A percentile compares a stretch with the other conserved stretches of the same genome.
phyloP scores from a whole-genome alignment of 2,113 vertebrate species.

The Colius striatus region DNA sequence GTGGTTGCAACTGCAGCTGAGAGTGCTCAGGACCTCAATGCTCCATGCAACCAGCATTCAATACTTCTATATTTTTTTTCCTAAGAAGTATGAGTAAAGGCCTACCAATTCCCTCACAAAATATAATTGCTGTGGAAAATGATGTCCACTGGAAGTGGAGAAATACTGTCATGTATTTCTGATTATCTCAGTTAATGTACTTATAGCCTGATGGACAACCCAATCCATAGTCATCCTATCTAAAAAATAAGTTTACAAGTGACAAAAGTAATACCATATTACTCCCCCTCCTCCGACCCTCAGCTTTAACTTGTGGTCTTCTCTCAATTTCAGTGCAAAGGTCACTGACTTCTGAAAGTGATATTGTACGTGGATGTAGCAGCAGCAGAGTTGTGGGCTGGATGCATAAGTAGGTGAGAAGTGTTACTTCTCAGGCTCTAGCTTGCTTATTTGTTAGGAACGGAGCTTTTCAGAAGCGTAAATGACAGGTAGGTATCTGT shows the following conservation, averaged over 20 bases:
- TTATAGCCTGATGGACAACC: background rate
- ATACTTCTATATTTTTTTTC: background rate
- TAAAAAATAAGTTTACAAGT: background rate
- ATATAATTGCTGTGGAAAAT: background rate
- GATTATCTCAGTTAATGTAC: background rate
- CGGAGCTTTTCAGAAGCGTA: background rate
- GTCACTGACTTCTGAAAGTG: background rate
- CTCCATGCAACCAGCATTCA: background rate
- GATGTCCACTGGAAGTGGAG: background rate
- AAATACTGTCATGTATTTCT: background rate
- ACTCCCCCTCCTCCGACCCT: fast-evolving
- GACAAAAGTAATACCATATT: background rate
- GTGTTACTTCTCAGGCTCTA: background rate
- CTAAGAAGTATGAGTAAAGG: background rate
- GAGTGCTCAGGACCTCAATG: background rate
- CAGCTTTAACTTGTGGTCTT: fast-evolving
- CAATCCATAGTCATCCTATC: background rate
- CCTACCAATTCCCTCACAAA: background rate
- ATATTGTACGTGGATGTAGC: fast-evolving
- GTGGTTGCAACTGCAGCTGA: background rate
- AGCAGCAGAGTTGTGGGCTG: too few species aligned
- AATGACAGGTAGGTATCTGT: background rate
- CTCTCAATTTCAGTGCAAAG: background rate
- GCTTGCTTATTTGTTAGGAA: background rate
- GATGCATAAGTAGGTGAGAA: background rate